Evolutionary conservation across 2,888 invertebrate species (phyloP), one percentile per base, ranked within the genome.

Genomic region (Drosophila nigricruria): DNA sequence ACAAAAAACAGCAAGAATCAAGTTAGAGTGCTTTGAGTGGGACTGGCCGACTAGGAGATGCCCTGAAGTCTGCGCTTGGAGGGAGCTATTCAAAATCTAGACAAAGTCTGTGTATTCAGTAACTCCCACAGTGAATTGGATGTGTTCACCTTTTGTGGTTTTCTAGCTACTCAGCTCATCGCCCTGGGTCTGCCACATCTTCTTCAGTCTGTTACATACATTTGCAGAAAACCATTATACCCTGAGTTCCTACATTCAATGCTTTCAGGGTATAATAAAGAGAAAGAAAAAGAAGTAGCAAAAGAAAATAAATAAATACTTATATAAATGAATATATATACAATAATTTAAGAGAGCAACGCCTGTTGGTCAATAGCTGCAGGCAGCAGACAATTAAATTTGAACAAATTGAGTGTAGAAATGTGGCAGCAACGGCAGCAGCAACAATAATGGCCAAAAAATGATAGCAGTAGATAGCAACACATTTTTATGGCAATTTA

Each of bases 351-450:
- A 64, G 64, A 63, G 62, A 56, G 54, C 54, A 47, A 50, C 18
- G 64, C 63, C 52, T 49, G 25, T 25, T 40, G 61, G 68, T 47
- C 64, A 77, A 68, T 60, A 65, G 69, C 80, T 66, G 52, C 69
- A 58, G 79, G 82, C 81, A 61, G 71, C 72, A 83, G 78, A 86
- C 86, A 86, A 88, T 86, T 86, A 88, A 86, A 88, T 86, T 88
- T 85, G 86, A 88, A 86, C 83, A 88, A 87, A 87, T 88, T 88
- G 83, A 80, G 83, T 85, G 88, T 80, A 88, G 84, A 85, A 85
- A 85, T 85, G 83, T 77, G 81, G 83, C 77, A 72, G 66, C 47
- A 63, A 16, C 20, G 70, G 66, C 47, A 62, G 12, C 18, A 58
- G 36, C 50, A 66, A 47, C 43, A 38, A 60, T 49, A 80, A 66